Evolutionary conservation across 2,888 invertebrate genomes (phyloP).

Genomic region (Mellilla xanthometata): DNA sequence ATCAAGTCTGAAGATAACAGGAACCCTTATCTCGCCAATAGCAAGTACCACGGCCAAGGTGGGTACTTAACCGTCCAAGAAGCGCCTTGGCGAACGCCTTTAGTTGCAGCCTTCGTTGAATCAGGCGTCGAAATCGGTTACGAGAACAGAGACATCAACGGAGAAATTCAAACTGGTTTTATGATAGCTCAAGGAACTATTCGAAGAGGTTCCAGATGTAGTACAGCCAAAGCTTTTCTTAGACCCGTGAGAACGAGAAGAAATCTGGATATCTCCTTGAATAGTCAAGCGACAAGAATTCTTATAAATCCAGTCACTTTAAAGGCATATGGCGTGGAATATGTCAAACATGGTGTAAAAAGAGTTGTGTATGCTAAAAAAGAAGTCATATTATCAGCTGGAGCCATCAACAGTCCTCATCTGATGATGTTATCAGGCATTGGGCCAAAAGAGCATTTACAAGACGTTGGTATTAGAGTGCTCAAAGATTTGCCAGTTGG

Average conservation of each 20-base stretch:
- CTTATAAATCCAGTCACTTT: conserved; percentile 88
- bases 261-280: conserved; percentile 91
- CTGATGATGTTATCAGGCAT: conserved; percentile 95
- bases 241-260: conserved; percentile 88
- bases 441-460: conserved; percentile 87
- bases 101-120: conserved; percentile 92
- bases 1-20: conserved; percentile 94
- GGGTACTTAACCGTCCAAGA: conserved; percentile 91
- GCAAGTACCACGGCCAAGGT: conserved; percentile 87
- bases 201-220: conserved; percentile 90
- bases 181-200: conserved; percentile 93
- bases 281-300: conserved; percentile 89
- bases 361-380: conserved; percentile 88
- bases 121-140: conserved; percentile 92
- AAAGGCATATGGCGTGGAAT: conserved; percentile 91
- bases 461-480: conserved; percentile 87
- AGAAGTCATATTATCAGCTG: conserved; percentile 94
- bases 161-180: conserved; percentile 89
- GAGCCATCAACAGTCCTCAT: conserved; percentile 96
- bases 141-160: conserved; percentile 91
- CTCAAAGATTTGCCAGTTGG: conserved; percentile 90
- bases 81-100: conserved; percentile 91
- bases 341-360: conserved; percentile 87
- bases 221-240: conserved; percentile 94
- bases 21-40: conserved; percentile 90